A percentile compares a stretch with the other conserved stretches of the same genome.
These are phyloP conservation scores for Aplochiton taeniatus DNA, from an alignment of 2,797 vertebrate genomes.

Conservation along the genomic window DNA sequence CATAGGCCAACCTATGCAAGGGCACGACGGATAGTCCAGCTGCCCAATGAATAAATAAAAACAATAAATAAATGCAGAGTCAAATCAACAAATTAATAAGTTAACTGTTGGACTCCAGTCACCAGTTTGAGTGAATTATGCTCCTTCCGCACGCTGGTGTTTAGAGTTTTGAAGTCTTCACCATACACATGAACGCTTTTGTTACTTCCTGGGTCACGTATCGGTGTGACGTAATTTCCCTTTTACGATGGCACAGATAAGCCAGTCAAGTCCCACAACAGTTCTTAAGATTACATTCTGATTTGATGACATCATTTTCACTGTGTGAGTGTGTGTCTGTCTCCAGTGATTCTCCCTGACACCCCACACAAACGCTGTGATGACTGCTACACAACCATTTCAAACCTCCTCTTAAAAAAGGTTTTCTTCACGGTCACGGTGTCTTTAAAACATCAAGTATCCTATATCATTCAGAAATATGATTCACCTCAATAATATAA, in stretches of 20 bases:
- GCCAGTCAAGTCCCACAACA: constrained; percentile 30
- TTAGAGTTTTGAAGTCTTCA: constrained; percentile 15
- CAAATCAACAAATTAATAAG: constrained; percentile 73
- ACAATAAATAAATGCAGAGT: constrained; percentile 78
- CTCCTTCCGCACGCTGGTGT: constrained; percentile 38
- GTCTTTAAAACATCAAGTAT: constrained; percentile 19
- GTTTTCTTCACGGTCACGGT: constrained; percentile 17
- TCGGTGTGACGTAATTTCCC: constrained; percentile 25
- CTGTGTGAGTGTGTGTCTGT: constrained; percentile 13
- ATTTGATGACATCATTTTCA: constrained; percentile 55
- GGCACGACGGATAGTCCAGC: constrained; percentile 63
- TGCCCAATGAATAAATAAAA: constrained; percentile 79
- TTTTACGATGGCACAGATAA: constrained; percentile 13
- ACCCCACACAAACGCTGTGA: constrained; percentile 35
- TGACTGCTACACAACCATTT: constrained; percentile 34
- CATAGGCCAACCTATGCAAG: constrained; percentile 47
- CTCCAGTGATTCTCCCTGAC: constrained; percentile 18
- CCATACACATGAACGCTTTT: constrained; percentile 11
- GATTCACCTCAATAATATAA: no score
- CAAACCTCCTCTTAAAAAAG: constrained; percentile 28
- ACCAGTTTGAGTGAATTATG: constrained; percentile 50
- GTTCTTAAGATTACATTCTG: constrained; percentile 64
- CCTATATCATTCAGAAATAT: constrained; percentile 39
- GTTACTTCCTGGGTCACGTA: constrained; percentile 22
- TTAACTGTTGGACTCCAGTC: constrained; percentile 61